Evolutionary conservation across 1,140 invertebrate genomes (phyloP).

Genomic region (Tetramorium alpestre): DNA sequence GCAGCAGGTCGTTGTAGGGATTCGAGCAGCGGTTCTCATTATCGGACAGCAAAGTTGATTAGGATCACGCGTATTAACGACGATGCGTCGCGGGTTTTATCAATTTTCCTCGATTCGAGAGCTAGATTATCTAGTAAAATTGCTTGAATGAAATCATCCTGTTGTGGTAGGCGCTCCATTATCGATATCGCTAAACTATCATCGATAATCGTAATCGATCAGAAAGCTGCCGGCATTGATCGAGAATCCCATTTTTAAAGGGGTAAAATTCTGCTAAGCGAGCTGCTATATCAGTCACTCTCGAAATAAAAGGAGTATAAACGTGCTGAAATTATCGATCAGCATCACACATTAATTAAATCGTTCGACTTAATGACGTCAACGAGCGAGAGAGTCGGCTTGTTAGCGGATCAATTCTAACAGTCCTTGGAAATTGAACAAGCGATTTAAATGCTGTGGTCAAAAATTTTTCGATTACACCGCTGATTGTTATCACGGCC

Average conservation of each 20-base stretch:
- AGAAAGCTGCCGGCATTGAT: neutral
- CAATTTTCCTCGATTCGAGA: neutral
- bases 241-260: neutral
- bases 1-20: slow-evolving; percentile 9
- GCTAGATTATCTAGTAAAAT: neutral
- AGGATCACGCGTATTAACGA: neutral
- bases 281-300: neutral
- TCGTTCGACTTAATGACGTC: slow-evolving; percentile 17
- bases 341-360: slow-evolving; percentile 54
- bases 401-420: slow-evolving; percentile 21
- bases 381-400: slow-evolving; percentile 14
- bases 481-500: slow-evolving; percentile 1
- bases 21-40: slow-evolving; percentile 44
- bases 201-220: slow-evolving; percentile 18
- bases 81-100: neutral
- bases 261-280: neutral
- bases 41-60: neutral
- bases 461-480: slow-evolving; percentile 8
- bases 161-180: neutral
- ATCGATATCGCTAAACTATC: slow-evolving; percentile 19
- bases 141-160: neutral
- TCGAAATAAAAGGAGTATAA: neutral
- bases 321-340: slow-evolving; percentile 13
- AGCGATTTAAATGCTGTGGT: neutral
- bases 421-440: neutral